phyloP scores from a whole-genome alignment of 2,797 vertebrate species.

The Harpagifer antarcticus region DNA sequence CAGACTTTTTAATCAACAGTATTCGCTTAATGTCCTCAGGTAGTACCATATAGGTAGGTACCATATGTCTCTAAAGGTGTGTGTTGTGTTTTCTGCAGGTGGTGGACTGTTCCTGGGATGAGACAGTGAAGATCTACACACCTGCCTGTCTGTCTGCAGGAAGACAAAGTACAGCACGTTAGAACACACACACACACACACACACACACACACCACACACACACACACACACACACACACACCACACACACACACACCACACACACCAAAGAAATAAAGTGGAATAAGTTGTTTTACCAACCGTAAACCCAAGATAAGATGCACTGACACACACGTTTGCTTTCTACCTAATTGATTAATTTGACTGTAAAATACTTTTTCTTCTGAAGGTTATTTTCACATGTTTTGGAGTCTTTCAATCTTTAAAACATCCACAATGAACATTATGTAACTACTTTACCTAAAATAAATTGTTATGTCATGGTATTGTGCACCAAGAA shows the following conservation, averaged over 20 bases:
- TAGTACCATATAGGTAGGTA: no score
- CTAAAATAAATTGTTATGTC: no score
- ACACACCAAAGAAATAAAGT: background rate
- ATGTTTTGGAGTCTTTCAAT: background rate
- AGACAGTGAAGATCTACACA: conserved; percentile 94
- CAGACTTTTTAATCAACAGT: no score
- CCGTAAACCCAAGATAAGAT: no score
- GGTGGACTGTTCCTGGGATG: conserved; percentile 97
- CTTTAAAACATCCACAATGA: background rate
- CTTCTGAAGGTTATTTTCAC: no score
- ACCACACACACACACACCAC: background rate
- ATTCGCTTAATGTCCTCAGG: no score
- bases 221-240: background rate
- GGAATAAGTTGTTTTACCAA: no score
- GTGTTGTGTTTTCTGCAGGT: conserved; percentile 82
- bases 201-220: background rate
- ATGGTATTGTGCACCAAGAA: no score
- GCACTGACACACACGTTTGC: no score
- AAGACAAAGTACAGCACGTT: background rate
- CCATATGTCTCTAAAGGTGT: background rate
- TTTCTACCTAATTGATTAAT: no score
- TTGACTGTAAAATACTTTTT: no score
- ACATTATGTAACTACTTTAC: background rate
- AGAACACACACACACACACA: background rate
- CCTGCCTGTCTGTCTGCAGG: conserved; percentile 84